Evolutionary conservation across 23 tunicate genomes (phyloP).

Genomic region (Oikopleura albicans): DNA sequence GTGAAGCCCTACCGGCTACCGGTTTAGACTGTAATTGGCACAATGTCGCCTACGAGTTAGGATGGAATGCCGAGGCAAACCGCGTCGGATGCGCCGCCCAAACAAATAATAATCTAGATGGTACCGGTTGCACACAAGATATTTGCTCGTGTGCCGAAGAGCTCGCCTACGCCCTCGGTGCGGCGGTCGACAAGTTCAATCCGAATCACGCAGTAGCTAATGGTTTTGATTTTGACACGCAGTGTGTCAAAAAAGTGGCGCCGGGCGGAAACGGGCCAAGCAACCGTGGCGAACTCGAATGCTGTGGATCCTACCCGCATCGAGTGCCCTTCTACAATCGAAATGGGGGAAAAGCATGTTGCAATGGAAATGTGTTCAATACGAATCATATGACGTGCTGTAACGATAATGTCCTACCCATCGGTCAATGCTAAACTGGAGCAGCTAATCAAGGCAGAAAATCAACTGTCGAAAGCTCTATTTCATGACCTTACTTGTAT

Average conservation of each 20-base stretch:
- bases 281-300: background rate
- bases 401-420: background rate
- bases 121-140: background rate
- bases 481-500: no score
- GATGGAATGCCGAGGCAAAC: background rate
- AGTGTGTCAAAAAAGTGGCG: background rate
- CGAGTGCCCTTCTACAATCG: background rate
- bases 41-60: background rate
- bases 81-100: background rate
- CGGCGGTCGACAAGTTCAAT: background rate
- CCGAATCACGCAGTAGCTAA: background rate
- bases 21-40: background rate
- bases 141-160: background rate
- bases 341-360: background rate
- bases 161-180: background rate
- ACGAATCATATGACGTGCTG: background rate
- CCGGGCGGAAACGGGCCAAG: background rate
- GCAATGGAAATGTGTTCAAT: background rate
- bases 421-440: background rate
- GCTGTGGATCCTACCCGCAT: background rate
- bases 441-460: no score
- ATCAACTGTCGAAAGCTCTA: no score
- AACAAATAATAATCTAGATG: background rate
- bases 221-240: background rate
- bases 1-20: background rate